Evolutionary conservation across 2,888 invertebrate species (phyloP), one percentile per base, ranked within the genome.

Genomic region (Eurytoma adleriae): DNA sequence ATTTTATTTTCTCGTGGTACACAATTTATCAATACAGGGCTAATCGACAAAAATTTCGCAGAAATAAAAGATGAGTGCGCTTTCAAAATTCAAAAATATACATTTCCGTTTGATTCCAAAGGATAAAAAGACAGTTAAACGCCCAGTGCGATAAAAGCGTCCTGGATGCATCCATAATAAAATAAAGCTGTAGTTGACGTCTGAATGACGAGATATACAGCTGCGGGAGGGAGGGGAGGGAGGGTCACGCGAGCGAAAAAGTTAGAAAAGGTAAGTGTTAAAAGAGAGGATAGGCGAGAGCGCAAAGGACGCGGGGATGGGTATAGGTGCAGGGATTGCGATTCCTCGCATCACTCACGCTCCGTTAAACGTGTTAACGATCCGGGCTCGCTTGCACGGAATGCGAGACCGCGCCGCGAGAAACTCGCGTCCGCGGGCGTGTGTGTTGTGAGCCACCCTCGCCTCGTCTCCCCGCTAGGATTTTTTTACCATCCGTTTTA

Each of bases 331-430:
- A 68, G 72, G 85, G 83, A 85, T 86, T 83, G 83, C 83, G 84
- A 86, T 86, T 72, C 81, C 77, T 79, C 83, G 82, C 80, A 84
- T 86, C 84, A 82, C 82, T 85, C 75, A 83, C 84, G 85, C 85
- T 84, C 85, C 85, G 87, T 87, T 87, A 87, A 87, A 85, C 84
- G 85, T 83, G 87, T 87, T 87, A 87, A 87, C 85, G 87, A 87
- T 79, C 84, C 83, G 75, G 78, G 66, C 75, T 81, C 83, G 79
- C 79, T 78, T 80, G 79, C 76, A 81, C 62, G 84, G 84, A 85
- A 86, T 84, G 83, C 80, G 76, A 84, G 83, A 82, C 83, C 78
- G 77, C 57, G 78, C 74, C 30, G 24, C 27, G 78, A 83, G 76
- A 81, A 71, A 76, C 76, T 81, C 67, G 68, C 61, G 20, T 64